A percentile compares a stretch with the other conserved stretches of the same genome.
Conservation (phyloP, 2,113 vertebrate genomes). For the Rhagologus leucostigma region DNA sequence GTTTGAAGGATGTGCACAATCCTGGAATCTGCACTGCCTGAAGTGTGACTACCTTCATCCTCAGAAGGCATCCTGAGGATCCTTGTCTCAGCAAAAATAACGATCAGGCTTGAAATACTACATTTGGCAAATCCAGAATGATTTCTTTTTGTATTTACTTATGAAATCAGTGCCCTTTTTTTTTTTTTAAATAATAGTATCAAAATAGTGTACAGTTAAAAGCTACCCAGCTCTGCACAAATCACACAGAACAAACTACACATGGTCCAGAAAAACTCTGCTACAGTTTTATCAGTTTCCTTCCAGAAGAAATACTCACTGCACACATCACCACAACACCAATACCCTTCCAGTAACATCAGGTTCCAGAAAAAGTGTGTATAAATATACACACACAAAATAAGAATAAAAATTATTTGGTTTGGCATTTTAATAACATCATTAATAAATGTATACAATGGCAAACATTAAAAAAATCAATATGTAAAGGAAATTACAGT, state of each 20-base stretch:
- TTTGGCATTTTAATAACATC: slow-evolving; percentile 77
- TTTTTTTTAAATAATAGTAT: not conserved
- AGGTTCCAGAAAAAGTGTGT: not conserved
- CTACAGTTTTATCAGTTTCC: not conserved
- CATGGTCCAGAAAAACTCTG: not conserved
- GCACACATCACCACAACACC: slow-evolving; percentile 18
- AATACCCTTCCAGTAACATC: not conserved
- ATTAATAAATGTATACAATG: slow-evolving; percentile 73
- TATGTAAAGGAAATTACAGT: slow-evolving; percentile 70
- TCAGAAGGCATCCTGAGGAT: not conserved
- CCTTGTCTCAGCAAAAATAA: not conserved
- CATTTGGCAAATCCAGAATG: not conserved
- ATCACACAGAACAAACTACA: not conserved
- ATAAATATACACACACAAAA: slow-evolving; percentile 31
- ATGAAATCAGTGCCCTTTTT: not conserved
- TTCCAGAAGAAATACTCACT: slow-evolving; percentile 2
- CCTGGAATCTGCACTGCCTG: not conserved
- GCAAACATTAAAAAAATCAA: slow-evolving; percentile 69
- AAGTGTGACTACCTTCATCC: not conserved
- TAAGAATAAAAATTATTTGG: slow-evolving; percentile 61
- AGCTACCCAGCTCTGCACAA: not conserved
- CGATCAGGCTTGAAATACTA: not conserved
- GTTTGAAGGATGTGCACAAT: not conserved
- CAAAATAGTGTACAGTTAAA: not conserved
- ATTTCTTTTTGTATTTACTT: not conserved